These are phyloP conservation scores for Agrilus mali DNA, from an alignment of 2,888 invertebrate genomes.

Conservation along the genomic window DNA sequence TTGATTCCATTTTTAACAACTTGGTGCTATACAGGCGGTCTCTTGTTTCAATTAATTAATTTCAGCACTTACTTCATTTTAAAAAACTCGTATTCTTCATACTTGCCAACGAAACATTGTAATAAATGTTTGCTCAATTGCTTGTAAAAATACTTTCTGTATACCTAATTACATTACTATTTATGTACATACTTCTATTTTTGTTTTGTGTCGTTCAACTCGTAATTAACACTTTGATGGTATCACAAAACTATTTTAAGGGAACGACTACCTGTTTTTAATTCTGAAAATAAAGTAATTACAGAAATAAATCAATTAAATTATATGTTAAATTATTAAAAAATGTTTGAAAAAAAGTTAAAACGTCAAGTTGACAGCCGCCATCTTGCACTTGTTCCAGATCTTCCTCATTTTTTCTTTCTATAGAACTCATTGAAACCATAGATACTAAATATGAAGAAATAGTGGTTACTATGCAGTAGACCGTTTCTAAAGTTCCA, in stretches of 20 bases:
- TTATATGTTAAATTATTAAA: conserved; percentile 13
- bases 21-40: neutral
- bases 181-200: too few relatives aligned
- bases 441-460: neutral
- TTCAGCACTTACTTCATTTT: neutral
- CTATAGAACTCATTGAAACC: neutral
- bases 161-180: too few relatives aligned
- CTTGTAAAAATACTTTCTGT: too few relatives aligned
- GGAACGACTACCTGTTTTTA: too few relatives aligned
- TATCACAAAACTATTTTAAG: too few relatives aligned
- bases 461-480: too few relatives aligned
- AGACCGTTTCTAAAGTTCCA: too few relatives aligned
- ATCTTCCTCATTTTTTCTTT: neutral
- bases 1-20: conserved; percentile 63
- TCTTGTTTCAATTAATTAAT: neutral
- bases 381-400: conserved; percentile 29
- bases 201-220: too few relatives aligned
- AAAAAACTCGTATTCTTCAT: neutral
- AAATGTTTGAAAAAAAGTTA: conserved; percentile 20
- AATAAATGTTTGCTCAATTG: neutral
- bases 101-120: neutral
- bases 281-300: conserved; percentile 1
- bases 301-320: conserved; percentile 4
- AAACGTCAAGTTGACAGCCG: conserved; percentile 31
- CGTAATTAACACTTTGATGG: too few relatives aligned